Base-by-base conservation (phyloP, 2,113 vertebrate species). In the Carollia perspicillata region DNA sequence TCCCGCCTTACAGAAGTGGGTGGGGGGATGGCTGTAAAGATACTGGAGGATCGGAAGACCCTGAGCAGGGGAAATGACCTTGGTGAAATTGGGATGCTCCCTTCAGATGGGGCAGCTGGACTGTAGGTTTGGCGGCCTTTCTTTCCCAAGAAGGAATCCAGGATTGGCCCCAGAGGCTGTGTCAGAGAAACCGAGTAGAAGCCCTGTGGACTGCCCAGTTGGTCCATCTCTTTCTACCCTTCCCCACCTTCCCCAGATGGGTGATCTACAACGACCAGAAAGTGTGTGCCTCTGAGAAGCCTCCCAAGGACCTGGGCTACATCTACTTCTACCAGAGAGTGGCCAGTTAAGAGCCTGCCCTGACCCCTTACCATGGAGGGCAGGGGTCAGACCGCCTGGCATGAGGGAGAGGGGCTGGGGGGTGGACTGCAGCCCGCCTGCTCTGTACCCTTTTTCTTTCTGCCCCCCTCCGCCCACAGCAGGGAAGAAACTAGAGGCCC, bases 241-340 rank as follows among this genome's bases (percentile, higher is more conserved):
- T 35, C n/a, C 14, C 68, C 77, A 1, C 20, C 23, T 49, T 53
- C 30, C 51, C 90, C 91, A 99, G 99, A 96, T 99, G 99, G 99
- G 99, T 99, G 96, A 99, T 99, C 98, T 99, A 99, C 98, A 99
- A 99, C 0, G 99, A 99, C 98, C 99, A 99, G 98, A 99, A 99
- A 98, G 99, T 99, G 89, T 99, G 99, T 95, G 99, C 99, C 98
- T 99, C 99, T 44, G 99, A 99, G 98, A 99, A 99, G 98, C 99
- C 99, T 3, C 99, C 99, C 94, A 99, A 99, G 98, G 99, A 99
- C 98, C 98, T 99, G 98, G 99, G 99, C 93, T 99, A 99, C 98
- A 99, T 99, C 98, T 99, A 99, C 98, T 99, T 99, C 98, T 99
- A 99, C 97, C 98, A 99, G 98, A 99, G 99, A 98, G 98, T 99